Evolutionary conservation across 2,113 vertebrate genomes (phyloP).

Genomic region (Pipa parva): DNA sequence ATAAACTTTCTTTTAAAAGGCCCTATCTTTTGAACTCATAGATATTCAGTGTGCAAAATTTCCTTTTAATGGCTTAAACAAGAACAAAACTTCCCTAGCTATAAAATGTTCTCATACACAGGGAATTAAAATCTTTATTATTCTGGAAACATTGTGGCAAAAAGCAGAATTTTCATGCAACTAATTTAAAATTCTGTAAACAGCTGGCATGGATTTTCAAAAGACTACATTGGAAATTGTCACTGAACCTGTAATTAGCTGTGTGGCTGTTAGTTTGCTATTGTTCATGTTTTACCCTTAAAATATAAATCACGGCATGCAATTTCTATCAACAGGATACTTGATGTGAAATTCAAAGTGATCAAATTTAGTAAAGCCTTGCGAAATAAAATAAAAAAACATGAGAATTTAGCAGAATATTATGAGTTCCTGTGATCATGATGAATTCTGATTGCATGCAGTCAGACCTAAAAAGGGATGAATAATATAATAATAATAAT

Average conservation of each 20-base stretch:
- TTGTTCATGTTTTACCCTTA: conserved; percentile 11
- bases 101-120: not conserved
- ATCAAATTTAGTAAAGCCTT: not conserved
- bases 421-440: not conserved
- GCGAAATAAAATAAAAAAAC: not conserved
- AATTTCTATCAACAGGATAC: conserved; percentile 11
- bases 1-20: not conserved
- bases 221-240: conserved; percentile 18
- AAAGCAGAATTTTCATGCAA: not conserved
- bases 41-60: too few species aligned
- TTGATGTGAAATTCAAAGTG: not conserved
- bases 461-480: not conserved
- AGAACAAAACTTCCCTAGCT: not conserved
- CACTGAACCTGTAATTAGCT: conserved; percentile 34
- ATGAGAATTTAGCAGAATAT: conserved; percentile 2
- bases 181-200: conserved; percentile 16
- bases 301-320: not conserved
- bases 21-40: too few species aligned
- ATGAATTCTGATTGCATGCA: not conserved
- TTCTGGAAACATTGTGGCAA: conserved; percentile 7
- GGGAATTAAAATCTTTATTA: not conserved
- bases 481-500: too few species aligned
- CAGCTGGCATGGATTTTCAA: conserved; percentile 22
- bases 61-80: too few species aligned
- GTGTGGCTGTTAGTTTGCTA: not conserved